Percentiles rank a stretch among this genome's conserved stretches.
These are phyloP conservation scores for Ricordea florida DNA, from an alignment of 92 coral and sea anemone genomes.

Conservation along the genomic window DNA sequence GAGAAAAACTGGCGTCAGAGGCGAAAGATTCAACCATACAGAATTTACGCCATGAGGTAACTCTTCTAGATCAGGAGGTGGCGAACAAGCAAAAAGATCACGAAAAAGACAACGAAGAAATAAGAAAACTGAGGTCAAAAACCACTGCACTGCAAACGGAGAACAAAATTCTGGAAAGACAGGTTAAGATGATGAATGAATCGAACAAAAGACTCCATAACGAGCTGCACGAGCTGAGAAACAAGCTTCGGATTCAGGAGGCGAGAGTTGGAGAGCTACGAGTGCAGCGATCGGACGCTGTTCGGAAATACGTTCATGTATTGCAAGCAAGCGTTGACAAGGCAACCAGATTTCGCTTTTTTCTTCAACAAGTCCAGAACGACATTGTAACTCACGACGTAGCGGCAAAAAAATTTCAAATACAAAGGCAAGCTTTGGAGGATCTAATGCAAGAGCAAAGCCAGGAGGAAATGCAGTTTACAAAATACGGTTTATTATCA, in stretches of 20 bases:
- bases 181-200: slow-evolving; percentile 75
- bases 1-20: slow-evolving; percentile 59
- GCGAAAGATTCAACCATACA: slow-evolving; percentile 62
- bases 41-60: slow-evolving; percentile 64
- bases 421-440: slow-evolving; percentile 52
- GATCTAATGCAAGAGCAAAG: slow-evolving; percentile 45
- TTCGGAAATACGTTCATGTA: slow-evolving; percentile 45
- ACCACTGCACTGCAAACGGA: slow-evolving; percentile 66
- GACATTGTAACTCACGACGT: slow-evolving; percentile 53
- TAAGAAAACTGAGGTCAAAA: slow-evolving; percentile 42
- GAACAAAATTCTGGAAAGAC: slow-evolving; percentile 67
- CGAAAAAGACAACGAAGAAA: slow-evolving; percentile 27
- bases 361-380: slow-evolving; percentile 71
- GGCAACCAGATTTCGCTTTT: slow-evolving; percentile 50
- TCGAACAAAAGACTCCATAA: slow-evolving; percentile 70
- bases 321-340: slow-evolving; percentile 68
- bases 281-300: slow-evolving; percentile 57
- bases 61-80: slow-evolving; percentile 51
- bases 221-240: slow-evolving; percentile 63
- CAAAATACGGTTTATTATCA: slow-evolving; percentile 5
- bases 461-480: slow-evolving; percentile 12
- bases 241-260: slow-evolving; percentile 68
- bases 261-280: slow-evolving; percentile 54
- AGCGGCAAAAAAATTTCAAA: slow-evolving; percentile 36
- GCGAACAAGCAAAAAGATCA: slow-evolving; percentile 48